Base-by-base conservation (phyloP, 64 coral and sea anemone genomes). In the Pocillopora damicornis region DNA sequence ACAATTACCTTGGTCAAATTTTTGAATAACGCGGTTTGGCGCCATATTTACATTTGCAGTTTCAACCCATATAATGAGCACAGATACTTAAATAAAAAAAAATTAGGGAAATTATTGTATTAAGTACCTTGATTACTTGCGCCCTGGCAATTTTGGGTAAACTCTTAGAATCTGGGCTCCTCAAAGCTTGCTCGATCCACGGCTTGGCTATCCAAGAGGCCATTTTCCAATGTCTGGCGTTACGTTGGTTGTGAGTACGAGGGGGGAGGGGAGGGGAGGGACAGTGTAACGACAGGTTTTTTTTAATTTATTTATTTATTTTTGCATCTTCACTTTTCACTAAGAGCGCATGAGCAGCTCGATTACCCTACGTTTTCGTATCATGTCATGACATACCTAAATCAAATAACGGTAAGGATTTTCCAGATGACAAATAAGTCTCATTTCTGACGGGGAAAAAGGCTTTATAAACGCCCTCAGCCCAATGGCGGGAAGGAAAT, bases 61-160 rank as follows among this genome's bases (percentile, higher is more conserved):
- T 51, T 51, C 42, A 51, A 51, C 42, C 42, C 42, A 2, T 51
- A 51, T 51, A 51, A 51, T 4, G 0, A 4, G 42, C 42, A 51
- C 42, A n/a, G 18, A 67, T 67, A 18, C 14, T 67, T 22, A 51
- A 51, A 51, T 4, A 0, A 51, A 51, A 51, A 7, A 51, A 7
- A 0, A 1, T 51, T 51, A 4, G 2, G 25, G 1, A 71, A 71
- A 30, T 10, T 10, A 11, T 71, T 0, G 6, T 23, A 71, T 3
- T 25, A 30, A 20, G 13, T 85, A 85, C 81, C 81, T 85, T 85
- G 13, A 85, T 15, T 30, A 85, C 68, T 23, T 85, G 81, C 5
- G 81, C 81, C 72, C 38, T 85, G 12, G 81, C 81, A 85, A 85
- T 85, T 85, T 58, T 85, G 9, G 81, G 81, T 22, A 85, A 73